Conservation (phyloP, 2,113 vertebrate species). For the Indicator indicator region DNA sequence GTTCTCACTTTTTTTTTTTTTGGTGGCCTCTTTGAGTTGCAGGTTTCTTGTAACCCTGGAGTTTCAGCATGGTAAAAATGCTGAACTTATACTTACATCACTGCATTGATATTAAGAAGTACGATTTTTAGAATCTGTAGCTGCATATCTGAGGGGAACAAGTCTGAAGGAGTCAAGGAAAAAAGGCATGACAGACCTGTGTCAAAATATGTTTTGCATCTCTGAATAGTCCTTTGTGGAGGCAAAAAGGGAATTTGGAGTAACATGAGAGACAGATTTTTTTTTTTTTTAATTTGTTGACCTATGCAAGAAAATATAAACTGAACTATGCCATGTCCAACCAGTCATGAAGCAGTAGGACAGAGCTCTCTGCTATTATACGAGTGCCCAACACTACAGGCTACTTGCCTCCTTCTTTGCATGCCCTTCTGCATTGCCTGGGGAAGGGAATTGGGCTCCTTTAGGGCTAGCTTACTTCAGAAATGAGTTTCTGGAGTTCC, state of each 20-base stretch:
- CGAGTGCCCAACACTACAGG: not conserved
- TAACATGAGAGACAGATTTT: not conserved
- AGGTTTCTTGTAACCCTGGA: not conserved
- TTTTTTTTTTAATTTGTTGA: not conserved
- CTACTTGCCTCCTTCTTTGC: not conserved
- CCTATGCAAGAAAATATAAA: not conserved
- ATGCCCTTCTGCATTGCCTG: not conserved
- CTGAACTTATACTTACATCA: not conserved
- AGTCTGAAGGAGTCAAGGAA: not conserved
- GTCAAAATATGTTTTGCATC: not conserved
- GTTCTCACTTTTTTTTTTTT: not conserved
- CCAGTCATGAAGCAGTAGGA: not conserved
- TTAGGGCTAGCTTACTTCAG: not conserved
- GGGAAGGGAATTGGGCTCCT: not conserved
- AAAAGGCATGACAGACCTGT: not conserved
- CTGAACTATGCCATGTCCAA: not conserved
- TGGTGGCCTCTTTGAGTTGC: not conserved
- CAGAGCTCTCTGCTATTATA: not conserved
- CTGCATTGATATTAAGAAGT: not conserved
- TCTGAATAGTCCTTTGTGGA: not conserved
- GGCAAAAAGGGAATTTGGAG: not conserved
- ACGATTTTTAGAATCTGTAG: not conserved
- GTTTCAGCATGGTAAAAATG: not conserved
- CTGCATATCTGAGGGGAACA: fast-evolving
- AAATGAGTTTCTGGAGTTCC: not conserved